phyloP scores from a whole-genome alignment of 2,888 invertebrate genomes.

The Gisinianus flammeolus region DNA sequence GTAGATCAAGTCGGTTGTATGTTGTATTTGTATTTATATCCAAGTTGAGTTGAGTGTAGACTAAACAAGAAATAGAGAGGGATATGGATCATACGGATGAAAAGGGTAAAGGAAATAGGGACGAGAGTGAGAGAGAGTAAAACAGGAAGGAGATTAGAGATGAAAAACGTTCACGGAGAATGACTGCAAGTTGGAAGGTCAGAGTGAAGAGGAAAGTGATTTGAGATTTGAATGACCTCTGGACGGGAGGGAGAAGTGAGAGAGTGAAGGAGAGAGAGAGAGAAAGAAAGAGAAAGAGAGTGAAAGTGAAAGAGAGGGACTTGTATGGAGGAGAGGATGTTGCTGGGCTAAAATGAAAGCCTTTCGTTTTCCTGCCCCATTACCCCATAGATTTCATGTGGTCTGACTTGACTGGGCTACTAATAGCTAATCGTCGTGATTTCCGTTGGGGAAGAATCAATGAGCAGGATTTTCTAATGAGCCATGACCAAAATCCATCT shows the following conservation, averaged over 20 bases:
- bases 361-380: slow-evolving; percentile 35
- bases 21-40: too few species aligned
- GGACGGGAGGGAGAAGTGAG: background rate
- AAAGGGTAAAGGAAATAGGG: background rate
- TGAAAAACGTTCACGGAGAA: background rate
- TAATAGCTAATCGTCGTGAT: slow-evolving; percentile 55
- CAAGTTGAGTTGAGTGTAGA: background rate
- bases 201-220: slow-evolving; percentile 7
- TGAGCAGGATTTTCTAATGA: slow-evolving; percentile 52
- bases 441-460: slow-evolving; percentile 50
- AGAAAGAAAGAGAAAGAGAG: background rate
- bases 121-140: background rate
- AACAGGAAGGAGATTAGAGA: slow-evolving; percentile 1
- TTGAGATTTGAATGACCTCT: slow-evolving; percentile 24
- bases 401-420: slow-evolving; percentile 32
- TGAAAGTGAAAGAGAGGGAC: slow-evolving; percentile 9
- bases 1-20: background rate
- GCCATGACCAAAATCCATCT: slow-evolving; percentile 56
- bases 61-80: background rate
- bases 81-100: background rate
- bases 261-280: slow-evolving; percentile 11
- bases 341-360: background rate
- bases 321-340: background rate
- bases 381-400: slow-evolving; percentile 34
- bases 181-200: background rate